These are phyloP conservation scores for Struthidea cinerea DNA, from an alignment of 2,113 vertebrate species.

Conservation along the genomic window DNA sequence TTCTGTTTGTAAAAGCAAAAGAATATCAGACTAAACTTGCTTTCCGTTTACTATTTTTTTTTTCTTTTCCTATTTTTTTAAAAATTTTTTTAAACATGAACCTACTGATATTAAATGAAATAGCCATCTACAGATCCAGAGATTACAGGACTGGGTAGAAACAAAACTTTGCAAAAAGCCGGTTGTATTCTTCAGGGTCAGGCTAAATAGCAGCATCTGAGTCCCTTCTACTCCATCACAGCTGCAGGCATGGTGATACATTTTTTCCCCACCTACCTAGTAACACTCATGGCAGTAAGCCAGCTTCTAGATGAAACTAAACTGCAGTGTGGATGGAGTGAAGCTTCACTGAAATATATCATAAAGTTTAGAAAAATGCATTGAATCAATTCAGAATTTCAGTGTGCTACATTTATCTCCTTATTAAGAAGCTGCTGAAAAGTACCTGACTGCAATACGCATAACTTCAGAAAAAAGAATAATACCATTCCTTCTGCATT, in stretches of 20 bases:
- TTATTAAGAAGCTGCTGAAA: neutral
- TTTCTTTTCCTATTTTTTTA: neutral
- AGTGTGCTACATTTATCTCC: neutral
- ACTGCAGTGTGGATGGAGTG: neutral
- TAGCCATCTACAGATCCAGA: neutral
- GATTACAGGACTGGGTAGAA: neutral
- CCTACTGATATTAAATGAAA: neutral
- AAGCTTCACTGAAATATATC: neutral
- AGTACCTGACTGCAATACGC: neutral
- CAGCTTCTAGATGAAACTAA: neutral
- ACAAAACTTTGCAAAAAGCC: neutral
- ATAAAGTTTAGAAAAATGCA: neutral
- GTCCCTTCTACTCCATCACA: neutral
- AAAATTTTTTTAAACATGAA: neutral
- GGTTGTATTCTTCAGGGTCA: neutral
- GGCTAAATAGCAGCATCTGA: neutral
- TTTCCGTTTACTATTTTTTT: too few species aligned
- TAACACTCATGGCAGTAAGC: neutral
- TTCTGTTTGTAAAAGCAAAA: neutral
- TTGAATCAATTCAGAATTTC: neutral
- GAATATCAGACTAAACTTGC: neutral
- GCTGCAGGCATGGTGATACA: neutral
- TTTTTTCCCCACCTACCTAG: neutral
- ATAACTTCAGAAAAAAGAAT: neutral
- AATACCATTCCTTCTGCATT: neutral